Percentiles rank a stretch among this genome's conserved stretches.
These are phyloP conservation scores for Gymnopithys bicolor DNA, from an alignment of 2,797 vertebrate species.

Conservation along the genomic window DNA sequence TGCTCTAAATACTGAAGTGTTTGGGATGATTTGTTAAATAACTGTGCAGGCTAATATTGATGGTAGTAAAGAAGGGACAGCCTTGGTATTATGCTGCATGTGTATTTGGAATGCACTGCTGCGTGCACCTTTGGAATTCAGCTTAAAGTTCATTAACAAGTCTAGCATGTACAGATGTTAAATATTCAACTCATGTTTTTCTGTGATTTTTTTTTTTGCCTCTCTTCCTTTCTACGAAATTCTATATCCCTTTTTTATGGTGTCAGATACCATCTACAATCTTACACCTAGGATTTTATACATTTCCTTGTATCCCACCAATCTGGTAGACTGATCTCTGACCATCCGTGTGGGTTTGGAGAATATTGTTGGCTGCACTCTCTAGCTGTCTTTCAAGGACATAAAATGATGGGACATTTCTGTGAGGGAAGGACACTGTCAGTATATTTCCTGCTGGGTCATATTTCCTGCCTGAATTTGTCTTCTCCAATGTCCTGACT, in stretches of 20 bases:
- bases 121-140: background rate
- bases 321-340: background rate
- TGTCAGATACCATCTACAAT: background rate
- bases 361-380: background rate
- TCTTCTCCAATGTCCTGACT: background rate
- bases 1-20: background rate
- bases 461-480: background rate
- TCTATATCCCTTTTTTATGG: background rate
- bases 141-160: background rate
- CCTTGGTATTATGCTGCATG: background rate
- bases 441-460: background rate
- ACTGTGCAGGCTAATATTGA: background rate
- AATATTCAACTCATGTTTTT: background rate
- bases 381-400: background rate
- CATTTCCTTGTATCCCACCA: background rate
- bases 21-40: background rate
- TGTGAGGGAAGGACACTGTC: background rate
- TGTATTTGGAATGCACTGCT: background rate
- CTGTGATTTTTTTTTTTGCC: rapidly evolving
- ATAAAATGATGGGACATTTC: background rate
- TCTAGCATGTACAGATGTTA: background rate
- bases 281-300: background rate
- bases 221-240: background rate
- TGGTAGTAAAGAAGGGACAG: background rate
- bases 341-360: background rate